These are phyloP conservation scores for Cyclopterus lumpus DNA, from an alignment of 2,797 vertebrate species.

Conservation along the genomic window DNA sequence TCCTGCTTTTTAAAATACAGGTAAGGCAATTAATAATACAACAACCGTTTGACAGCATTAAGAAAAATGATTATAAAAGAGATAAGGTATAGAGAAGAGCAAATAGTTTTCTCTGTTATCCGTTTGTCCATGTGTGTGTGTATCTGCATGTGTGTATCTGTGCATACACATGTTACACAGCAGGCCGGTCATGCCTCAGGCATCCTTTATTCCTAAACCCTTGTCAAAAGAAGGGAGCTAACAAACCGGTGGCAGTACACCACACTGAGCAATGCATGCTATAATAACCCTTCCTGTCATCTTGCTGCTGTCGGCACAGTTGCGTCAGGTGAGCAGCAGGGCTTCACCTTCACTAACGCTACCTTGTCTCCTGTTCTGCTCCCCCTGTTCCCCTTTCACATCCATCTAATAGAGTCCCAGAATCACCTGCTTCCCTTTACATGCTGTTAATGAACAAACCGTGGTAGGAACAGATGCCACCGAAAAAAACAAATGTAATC, in stretches of 20 bases:
- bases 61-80: constrained; percentile 15
- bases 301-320: constrained; percentile 56
- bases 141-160: neutral
- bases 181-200: constrained; percentile 47
- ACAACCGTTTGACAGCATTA: constrained; percentile 20
- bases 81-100: constrained; percentile 11
- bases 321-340: constrained; percentile 59
- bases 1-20: constrained; percentile 12
- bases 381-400: constrained; percentile 18
- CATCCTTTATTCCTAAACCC: constrained; percentile 42
- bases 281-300: constrained; percentile 55
- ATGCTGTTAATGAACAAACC: constrained; percentile 71
- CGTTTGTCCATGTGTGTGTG: constrained; percentile 12
- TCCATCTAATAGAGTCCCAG: constrained; percentile 42
- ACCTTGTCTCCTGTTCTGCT: constrained; percentile 33
- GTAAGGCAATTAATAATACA: constrained; percentile 9
- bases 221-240: constrained; percentile 45
- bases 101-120: constrained; percentile 25
- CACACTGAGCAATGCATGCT: constrained; percentile 37
- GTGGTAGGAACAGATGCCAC: constrained; percentile 69
- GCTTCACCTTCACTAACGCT: constrained; percentile 47
- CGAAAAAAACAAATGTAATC: constrained; percentile 56
- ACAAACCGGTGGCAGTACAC: constrained; percentile 33
- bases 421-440: constrained; percentile 65
- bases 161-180: constrained; percentile 40